Base-by-base conservation (phyloP, 2,888 invertebrate genomes). In the Hofmannophila pseudospretella region DNA sequence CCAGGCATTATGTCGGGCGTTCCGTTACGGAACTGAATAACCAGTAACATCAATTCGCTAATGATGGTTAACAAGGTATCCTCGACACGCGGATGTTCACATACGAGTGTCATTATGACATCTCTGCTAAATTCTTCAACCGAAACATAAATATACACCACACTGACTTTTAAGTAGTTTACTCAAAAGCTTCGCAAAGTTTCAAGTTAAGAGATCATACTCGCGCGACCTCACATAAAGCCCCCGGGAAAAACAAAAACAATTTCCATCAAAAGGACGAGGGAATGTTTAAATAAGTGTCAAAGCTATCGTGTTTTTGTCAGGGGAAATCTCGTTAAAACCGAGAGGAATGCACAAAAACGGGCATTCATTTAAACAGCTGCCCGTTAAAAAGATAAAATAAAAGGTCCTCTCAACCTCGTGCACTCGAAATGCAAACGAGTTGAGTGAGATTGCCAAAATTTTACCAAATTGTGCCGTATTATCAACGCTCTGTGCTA, bases 341-440 rank as follows among this genome's bases (percentile, higher is more conserved):
- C 70, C 64, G 64, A 68, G 63, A 63, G 67, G 64, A 74, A 71
- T 69, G 59, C 62, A 69, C 60, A 73, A 71, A 74, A 78, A 74
- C 69, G 62, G 67, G 63, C 67, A 66, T 70, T 71, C 60, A 61
- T 74, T 75, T 71, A 72, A 68, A 78, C 74, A 75, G 59, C 61
- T 69, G 69, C 63, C 66, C 52, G 52, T 54, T 54, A 60, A 63
- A 65, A 66, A 67, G 67, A 69, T 67, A 69, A 72, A 76, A 69
- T 67, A 67, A 61, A 70, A 62, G 62, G 64, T 51, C 61, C 58
- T 64, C 62, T 49, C 48, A 51, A 42, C 53, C 49, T 47, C 52
- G 58, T 59, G 60, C 66, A 64, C 67, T 69, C 58, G 65, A 70
- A 72, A 79, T 76, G 71, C 68, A 77, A 79, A 79, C 71, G 67